Base-by-base conservation (phyloP, 2,888 invertebrate genomes). In the Lycocerus yunnanus region DNA sequence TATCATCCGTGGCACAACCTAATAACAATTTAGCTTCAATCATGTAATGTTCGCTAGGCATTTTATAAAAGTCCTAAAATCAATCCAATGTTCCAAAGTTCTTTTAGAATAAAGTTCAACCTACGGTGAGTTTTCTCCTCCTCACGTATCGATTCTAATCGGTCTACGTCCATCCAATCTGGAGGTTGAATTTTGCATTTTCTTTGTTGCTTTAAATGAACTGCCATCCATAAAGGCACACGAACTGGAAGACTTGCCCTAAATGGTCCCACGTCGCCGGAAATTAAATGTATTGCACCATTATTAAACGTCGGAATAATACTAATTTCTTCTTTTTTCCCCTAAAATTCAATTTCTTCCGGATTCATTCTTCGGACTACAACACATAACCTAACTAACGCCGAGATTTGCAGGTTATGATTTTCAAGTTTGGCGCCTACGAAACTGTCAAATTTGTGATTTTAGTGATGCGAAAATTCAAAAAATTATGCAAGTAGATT, bases 21-120 rank as follows among this genome's bases (percentile, higher is more conserved):
- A 97, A 89, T 27, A 99, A 89, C 24, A 98, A 88, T 85, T 97
- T 97, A 0, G 97, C 93, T 84, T 97, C 94, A n/a, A 97, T 93
- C 93, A 98, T 96, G 85, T 97, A 99, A 86, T 97, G 94, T 82
- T 95, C 93, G 83, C 93, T 93, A 0, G 97, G 97, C 96, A 98
- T 97, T 89, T 92, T 10, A 94, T 95, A 84, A 98, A 98, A 82
- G 92, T 91, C 82, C 95, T 95, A 84, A 18, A 88, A 87, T 2
- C 10, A 21, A 24, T 58, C 16, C n/a, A 18, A 24, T n/a, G 3
- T 21, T 15, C 16, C 3, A 14, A 58, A 16, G 13, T 63, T 6
- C 15, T 10, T 1, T 16, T 27, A 70, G n/a, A 15, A 10, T 58
- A 58, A 10, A 24, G 61, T 9, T 66, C 6, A 16, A 83, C 85